Percentiles rank a stretch among this genome's conserved stretches.
Conservation (phyloP, 2,113 vertebrate genomes). For the Thinocorus orbignyianus region DNA sequence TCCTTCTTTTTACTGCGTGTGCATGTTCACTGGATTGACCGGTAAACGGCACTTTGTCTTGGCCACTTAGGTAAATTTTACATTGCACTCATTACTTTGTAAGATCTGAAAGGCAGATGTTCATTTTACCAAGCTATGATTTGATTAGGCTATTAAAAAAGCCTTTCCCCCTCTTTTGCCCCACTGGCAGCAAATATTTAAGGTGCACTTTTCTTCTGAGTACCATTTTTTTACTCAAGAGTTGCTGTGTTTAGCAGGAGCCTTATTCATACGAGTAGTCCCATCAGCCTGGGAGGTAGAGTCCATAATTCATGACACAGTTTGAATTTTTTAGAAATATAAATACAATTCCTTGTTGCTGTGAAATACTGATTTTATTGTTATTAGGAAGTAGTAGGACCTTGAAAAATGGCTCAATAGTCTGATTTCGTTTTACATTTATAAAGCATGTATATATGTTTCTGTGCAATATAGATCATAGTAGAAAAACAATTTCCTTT, state of each 20-base stretch:
- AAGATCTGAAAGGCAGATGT: background rate
- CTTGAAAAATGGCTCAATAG: background rate
- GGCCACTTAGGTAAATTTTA: background rate
- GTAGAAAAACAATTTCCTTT: constrained; percentile 70
- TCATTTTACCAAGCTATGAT: background rate
- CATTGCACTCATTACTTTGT: background rate
- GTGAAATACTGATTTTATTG: constrained; percentile 7
- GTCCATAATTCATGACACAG: background rate
- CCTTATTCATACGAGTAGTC: background rate
- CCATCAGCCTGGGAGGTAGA: background rate
- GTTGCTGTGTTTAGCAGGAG: background rate
- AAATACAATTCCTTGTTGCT: background rate
- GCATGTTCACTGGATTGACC: background rate
- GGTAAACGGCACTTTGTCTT: background rate
- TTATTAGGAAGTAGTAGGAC: constrained; percentile 24
- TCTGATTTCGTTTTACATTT: constrained; percentile 53
- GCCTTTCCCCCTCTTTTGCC: background rate
- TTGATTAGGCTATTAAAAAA: background rate
- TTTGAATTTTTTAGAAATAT: constrained; percentile 5
- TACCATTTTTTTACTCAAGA: background rate
- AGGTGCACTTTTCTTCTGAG: background rate
- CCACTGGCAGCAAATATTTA: background rate
- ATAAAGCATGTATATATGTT: constrained; percentile 12
- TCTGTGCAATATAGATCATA: constrained; percentile 44
- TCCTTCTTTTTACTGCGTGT: background rate